Base-by-base conservation (phyloP, 1,140 invertebrate genomes). In the Ericerus pela region DNA sequence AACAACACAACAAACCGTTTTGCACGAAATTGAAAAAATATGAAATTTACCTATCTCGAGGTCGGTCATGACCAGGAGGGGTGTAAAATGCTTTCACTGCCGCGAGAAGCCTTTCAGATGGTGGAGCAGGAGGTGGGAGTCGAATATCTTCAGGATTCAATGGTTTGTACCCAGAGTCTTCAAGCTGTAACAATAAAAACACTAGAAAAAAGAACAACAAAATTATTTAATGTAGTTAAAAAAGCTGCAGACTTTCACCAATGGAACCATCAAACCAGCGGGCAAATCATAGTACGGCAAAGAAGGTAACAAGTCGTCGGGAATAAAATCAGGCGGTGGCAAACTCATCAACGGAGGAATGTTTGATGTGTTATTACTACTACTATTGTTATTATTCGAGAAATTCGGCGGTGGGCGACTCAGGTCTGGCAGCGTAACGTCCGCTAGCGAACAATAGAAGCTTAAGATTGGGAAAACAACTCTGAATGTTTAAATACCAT, bases 41-140 rank as follows among this genome's bases (percentile, higher is more conserved):
- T 53, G 58, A 55, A 55, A 67, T 72, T 74, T 72, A 93, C 88
- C 86, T 89, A 70, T 97, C 93, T 64, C 92, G 73, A 0, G 93
- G 92, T 57, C 88, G 78, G 62, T 96, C 92, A 67, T 96, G 92
- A 59, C 86, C 86, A 11, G 93, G 91, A 28, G 85, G 80, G 10
- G 85, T 82, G 69, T 96, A 97, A 72, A 97, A 98, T 1, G 90
- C 88, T 68, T 96, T 93, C 0, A 98, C 84, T 38, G 94, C 93
- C 38, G 85, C 83, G 20, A 96, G 70, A 22, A 97, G 72, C 52
- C 91, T 74, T 51, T 97, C 94, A 66, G 81, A 94, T 12, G 93
- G 92, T 24, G 92, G 90, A 59, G 87, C 85, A 12, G 94, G 92
- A 18, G 92, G 85, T 38, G 94, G 94, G 51, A 97, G 72, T 37